Evolutionary conservation across 1,140 invertebrate genomes (phyloP), one percentile per base, ranked within the genome.

Genomic region (Panagrolaimus sp.): DNA sequence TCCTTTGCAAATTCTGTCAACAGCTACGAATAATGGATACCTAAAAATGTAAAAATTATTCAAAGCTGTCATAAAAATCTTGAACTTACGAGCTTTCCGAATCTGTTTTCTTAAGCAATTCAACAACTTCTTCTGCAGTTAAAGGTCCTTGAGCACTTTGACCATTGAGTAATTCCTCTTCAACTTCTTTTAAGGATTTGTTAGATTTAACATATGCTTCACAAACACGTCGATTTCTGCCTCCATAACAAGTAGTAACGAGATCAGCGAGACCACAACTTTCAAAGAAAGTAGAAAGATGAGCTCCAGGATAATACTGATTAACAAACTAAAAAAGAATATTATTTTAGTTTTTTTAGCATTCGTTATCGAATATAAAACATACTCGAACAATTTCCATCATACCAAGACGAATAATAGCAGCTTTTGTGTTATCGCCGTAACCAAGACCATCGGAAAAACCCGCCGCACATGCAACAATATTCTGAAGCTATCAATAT

Each of bases 391-490:
- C 93, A 90, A 96, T 96, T 84, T 96, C 81, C 83, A 84, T 80
- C 14, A 83, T 63, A 44, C 96, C 96, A 12, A 99, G 86, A 69
- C 96, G 88, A 79, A 99, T 97, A 0, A 99, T 91, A 0, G 96
- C 96, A 0, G 96, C 95, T 85, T 99, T 99, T 12, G 96, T 98
- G 83, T 99, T 99, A 82, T 98, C 96, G 8, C 96, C 96, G 63
- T 90, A 89, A 26, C 89, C 89, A 7, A 98, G 85, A 24, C 96
- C 96, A 84, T 98, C 96, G 2, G 93, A 90, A 83, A 99, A 96
- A 62, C 96, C 96, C 67, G 96, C 95, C 48, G 91, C 96, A 73
- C 94, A 94, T 10, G 94, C 96, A 1, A 99, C 96, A 77, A 99
- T 94, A 85, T 99, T 98, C 92, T 95, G 70, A 48, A 73, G 67